Percentiles rank a stretch among this genome's conserved stretches.
phyloP scores from a whole-genome alignment of 2,113 vertebrate species.

The Tragelaphus buxtoni region DNA sequence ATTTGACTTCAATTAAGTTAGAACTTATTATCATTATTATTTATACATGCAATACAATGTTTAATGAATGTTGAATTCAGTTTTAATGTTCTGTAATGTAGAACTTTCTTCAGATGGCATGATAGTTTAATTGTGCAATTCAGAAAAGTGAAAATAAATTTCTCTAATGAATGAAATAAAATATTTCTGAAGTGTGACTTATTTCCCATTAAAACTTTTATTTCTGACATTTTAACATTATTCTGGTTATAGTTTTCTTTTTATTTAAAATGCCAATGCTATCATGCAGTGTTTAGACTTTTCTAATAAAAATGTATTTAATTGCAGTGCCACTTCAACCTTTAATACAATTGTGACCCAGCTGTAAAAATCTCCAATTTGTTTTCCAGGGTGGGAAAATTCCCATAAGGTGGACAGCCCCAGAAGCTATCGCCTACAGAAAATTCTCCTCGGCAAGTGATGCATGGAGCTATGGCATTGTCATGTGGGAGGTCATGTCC shows the following conservation, averaged over 20 bases:
- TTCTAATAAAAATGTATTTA: slow-evolving; percentile 22
- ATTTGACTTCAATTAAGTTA: slow-evolving; percentile 49
- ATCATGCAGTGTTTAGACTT: not conserved
- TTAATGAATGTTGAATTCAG: slow-evolving; percentile 60
- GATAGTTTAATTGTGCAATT: slow-evolving; percentile 61
- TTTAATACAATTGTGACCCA: not conserved
- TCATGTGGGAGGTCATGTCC: slow-evolving; percentile 99
- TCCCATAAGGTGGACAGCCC: slow-evolving; percentile 95
- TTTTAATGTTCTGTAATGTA: slow-evolving; percentile 53
- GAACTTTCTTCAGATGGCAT: slow-evolving; percentile 55
- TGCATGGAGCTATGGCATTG: slow-evolving; percentile 96
- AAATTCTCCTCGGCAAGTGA: slow-evolving; percentile 97
- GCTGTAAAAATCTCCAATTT: not conserved
- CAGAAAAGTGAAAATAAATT: slow-evolving; percentile 71
- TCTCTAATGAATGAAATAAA: slow-evolving; percentile 60
- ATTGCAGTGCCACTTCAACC: not conserved
- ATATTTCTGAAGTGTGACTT: slow-evolving; percentile 57
- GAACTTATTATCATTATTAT: slow-evolving; percentile 52
- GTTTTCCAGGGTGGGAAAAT: slow-evolving; percentile 94
- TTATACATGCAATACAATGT: slow-evolving; percentile 47
- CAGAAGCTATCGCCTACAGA: slow-evolving; percentile 94
- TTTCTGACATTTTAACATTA: slow-evolving; percentile 43
- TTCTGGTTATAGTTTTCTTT: not conserved
- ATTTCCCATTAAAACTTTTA: slow-evolving; percentile 10
- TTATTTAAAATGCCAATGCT: slow-evolving; percentile 25